Base-by-base conservation (phyloP, 2,113 vertebrate species). In the Muntiacus muntjak region DNA sequence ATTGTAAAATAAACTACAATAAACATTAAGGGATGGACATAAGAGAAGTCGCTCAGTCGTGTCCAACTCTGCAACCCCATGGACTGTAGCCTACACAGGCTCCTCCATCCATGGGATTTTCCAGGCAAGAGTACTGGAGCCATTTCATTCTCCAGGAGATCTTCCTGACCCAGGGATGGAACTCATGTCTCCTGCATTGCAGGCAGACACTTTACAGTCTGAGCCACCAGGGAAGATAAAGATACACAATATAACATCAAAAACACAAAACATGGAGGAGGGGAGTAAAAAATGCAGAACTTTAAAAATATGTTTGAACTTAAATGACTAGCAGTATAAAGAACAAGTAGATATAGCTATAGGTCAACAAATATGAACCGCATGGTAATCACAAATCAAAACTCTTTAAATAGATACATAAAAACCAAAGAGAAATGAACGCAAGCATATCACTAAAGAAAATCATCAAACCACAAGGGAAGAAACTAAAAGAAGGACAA, bases 161-260 rank as follows among this genome's bases (percentile, higher is more conserved):
- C 64, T 71, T 71, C 9, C 19, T 71, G 64, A 36, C 1, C 5
- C n/a, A 36, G n/a, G n/a, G n/a, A 71, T 23, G 9, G 19, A 71
- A 71, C n/a, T 71, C 19, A 23, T n/a, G 9, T 36, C n/a, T 71
- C n/a, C 19, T 0, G 0, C 64, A 36, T 36, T 71, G 19, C 19
- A 36, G n/a, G n/a, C 64, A 71, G 64, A 71, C 1, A 19, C n/a
- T 71, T 71, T 71, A 71, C 64, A 36, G 5, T 71, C n/a, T 71
- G 64, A 71, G 64, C 9, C n/a, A 71, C 64, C 19, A 36, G 5
- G 19, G 10, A 71, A 71, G n/a, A 79, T 6, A 30, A 79, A 79
- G 43, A 79, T 47, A 47, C 2, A 47, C 43, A 79, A 30, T 17
- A 47, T 10, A 47, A 79, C 2, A 30, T 47, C 15, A 79, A 47